Evolutionary conservation across 2,797 vertebrate genomes (phyloP), one percentile per base, ranked within the genome.

Genomic region (Sebastes vulpes): DNA sequence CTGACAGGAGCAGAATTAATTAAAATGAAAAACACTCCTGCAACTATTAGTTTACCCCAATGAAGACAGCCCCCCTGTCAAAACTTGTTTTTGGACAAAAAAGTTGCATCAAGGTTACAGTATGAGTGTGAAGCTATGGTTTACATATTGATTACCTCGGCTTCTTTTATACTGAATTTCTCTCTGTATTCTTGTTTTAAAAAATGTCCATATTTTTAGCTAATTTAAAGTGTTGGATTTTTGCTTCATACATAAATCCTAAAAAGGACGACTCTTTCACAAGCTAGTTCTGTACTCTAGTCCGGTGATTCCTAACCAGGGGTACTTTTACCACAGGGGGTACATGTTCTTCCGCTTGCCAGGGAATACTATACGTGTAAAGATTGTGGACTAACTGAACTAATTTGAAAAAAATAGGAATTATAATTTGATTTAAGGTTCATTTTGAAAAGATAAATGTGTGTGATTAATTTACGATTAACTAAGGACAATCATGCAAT

Each of bases 41-140:
- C 59, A 28, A 5, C 46, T 32, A 58, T 71, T 67, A 71, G 31
- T 74, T 77, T 56, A 67, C 31, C 52, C 9, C 1, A 8, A 42
- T 42, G 66, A 75, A 65, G 60, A 81, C 63, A 48, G 42, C 70
- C 21, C 6, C 10, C 23, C 42, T 74, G 70, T 78, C 65, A 74
- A 53, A 65, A 48, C 26, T 26, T 52, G 14, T 11, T 53, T 66
- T 21, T 46, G 31, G 53, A 46, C 26, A 76, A 64, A 48, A 59
- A 29, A 77, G 50, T 3, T 50, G 61, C 29, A 81, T 54, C 16
- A 16, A 58, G 31, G 42, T 65, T 54, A 56, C 21, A 54, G 9
- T 4, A n/a, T 3, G 16, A 26, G 26, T 61, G 48, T 72, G 28
- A 28, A 46, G 52, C 9, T 26, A 3, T 10, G 29, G 20, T 56